These are phyloP conservation scores for Lissocephala sabroskyi DNA, from an alignment of 2,888 invertebrate species.

Conservation along the genomic window DNA sequence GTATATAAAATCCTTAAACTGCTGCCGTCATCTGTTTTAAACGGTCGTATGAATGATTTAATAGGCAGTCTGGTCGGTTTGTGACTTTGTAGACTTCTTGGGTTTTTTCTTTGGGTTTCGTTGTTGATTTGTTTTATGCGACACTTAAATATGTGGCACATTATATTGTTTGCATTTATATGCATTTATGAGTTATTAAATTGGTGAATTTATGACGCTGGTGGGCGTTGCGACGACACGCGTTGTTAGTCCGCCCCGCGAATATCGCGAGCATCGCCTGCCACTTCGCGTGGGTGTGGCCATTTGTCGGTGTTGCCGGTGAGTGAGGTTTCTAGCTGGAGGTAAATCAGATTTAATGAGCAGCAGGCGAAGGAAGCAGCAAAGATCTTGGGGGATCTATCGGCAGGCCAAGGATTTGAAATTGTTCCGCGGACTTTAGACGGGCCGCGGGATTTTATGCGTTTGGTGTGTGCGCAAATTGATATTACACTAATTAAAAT, in stretches of 20 bases:
- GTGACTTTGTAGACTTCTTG: no score
- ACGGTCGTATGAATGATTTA: no score
- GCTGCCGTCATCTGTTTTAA: no score
- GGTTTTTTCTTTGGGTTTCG: constrained; percentile 10
- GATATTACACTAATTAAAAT: constrained; percentile 71
- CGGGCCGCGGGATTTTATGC: constrained; percentile 6
- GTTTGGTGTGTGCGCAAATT: constrained; percentile 49
- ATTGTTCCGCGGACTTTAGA: not conserved
- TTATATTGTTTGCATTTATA: constrained; percentile 45
- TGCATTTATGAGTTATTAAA: constrained; percentile 63
- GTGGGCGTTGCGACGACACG: constrained; percentile 56
- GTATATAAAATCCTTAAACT: no score
- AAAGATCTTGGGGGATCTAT: no score
- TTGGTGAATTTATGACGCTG: constrained; percentile 50
- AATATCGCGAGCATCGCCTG: not conserved
- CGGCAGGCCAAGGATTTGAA: no score
- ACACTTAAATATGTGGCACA: constrained; percentile 59
- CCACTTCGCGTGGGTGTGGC: constrained; percentile 41
- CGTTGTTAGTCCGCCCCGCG: constrained; percentile 33
- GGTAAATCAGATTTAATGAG: constrained; percentile 46
- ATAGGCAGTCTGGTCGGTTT: no score
- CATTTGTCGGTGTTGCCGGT: not conserved
- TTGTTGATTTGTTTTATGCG: constrained; percentile 32
- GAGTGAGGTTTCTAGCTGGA: constrained; percentile 23
- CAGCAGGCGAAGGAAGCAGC: no score